Percentiles rank a stretch among this genome's conserved stretches.
These are phyloP conservation scores for Sorex araneus DNA, from an alignment of 2,113 vertebrate species.

Conservation along the genomic window DNA sequence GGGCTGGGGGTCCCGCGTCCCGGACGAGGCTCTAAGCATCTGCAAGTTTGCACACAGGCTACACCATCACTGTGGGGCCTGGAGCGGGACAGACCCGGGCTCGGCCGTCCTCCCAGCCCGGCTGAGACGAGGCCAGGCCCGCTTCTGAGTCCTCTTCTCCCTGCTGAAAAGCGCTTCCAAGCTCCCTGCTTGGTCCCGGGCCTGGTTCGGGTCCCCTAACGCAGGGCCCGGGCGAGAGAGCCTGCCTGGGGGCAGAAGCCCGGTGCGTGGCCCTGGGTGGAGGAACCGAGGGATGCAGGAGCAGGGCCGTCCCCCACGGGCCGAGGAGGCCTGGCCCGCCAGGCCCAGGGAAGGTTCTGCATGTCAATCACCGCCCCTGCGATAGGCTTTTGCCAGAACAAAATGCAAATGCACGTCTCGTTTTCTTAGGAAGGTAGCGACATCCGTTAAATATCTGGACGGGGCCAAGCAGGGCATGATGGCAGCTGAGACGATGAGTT, in stretches of 20 bases:
- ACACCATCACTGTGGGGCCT: no score
- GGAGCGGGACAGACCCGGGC: no score
- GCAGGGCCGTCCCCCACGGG: not conserved
- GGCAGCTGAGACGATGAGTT: conserved; percentile 58
- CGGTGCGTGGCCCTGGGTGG: not conserved
- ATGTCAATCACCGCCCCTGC: conserved; percentile 65
- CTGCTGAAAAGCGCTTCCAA: not conserved
- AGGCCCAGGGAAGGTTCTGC: conserved; percentile 69
- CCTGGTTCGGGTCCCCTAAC: not conserved
- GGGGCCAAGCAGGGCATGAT: conserved; percentile 52
- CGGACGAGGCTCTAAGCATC: no score
- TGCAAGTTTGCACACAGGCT: no score
- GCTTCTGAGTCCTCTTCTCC: not conserved
- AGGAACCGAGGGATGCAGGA: not conserved
- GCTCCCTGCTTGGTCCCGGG: not conserved
- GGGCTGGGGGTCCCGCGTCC: no score
- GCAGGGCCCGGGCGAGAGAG: no score
- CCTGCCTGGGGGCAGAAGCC: not conserved
- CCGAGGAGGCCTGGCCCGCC: not conserved
- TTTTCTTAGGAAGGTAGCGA: conserved; percentile 78
- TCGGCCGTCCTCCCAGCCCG: no score
- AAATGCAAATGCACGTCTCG: conserved; percentile 72
- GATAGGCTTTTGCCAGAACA: conserved; percentile 59
- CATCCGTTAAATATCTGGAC: conserved; percentile 76
- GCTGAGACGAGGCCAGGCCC: not conserved